These are phyloP conservation scores for Irena cyanogastra DNA, from an alignment of 2,113 vertebrate species.

Conservation along the genomic window DNA sequence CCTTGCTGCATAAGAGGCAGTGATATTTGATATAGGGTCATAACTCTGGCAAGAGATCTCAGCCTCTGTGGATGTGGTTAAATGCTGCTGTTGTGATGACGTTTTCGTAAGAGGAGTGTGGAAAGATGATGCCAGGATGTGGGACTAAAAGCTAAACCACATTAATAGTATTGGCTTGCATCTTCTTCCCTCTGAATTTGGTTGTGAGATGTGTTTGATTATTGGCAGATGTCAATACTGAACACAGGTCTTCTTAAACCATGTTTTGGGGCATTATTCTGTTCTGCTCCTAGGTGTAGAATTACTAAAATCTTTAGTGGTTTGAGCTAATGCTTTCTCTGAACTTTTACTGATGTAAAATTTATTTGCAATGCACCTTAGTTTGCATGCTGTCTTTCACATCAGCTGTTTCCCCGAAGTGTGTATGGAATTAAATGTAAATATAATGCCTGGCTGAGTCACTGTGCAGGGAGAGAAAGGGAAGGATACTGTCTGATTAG, in stretches of 20 bases:
- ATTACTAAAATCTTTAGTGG: neutral
- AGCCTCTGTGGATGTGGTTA: neutral
- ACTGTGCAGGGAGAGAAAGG: neutral
- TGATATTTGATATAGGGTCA: neutral
- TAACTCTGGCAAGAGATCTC: neutral
- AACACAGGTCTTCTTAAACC: neutral
- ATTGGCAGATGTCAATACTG: neutral
- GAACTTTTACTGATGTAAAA: neutral
- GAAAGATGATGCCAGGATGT: neutral
- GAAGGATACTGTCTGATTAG: neutral
- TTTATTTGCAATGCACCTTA: neutral
- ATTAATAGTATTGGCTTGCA: neutral
- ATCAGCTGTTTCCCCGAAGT: neutral
- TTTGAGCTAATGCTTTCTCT: neutral
- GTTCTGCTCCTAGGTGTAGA: neutral
- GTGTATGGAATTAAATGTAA: slow-evolving; percentile 4
- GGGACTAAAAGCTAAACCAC: neutral
- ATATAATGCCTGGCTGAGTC: neutral
- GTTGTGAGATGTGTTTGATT: neutral
- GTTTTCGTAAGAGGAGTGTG: neutral
- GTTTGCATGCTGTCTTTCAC: neutral
- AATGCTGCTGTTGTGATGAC: neutral
- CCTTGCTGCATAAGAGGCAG: neutral
- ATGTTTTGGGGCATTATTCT: neutral
- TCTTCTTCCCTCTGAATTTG: neutral